A percentile compares a stretch with the other conserved stretches of the same genome.
Conservation (phyloP, 2,113 vertebrate genomes). For the Triplophysa rosa region DNA sequence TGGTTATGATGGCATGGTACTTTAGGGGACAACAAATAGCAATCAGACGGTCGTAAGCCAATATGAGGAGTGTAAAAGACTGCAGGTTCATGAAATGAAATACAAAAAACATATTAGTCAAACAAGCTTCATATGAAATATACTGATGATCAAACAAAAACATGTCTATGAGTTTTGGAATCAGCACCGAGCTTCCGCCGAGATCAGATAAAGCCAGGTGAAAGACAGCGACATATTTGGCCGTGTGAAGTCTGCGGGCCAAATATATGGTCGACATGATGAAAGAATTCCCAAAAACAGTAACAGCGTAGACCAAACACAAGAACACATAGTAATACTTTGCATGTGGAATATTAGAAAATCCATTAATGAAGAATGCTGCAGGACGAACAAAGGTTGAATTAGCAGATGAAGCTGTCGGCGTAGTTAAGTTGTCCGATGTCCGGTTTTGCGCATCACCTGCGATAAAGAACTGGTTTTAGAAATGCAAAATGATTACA, state of each 20-base stretch:
- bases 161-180: slow-evolving; percentile 69
- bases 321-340: slow-evolving; percentile 69
- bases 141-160: slow-evolving; percentile 64
- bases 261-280: slow-evolving; percentile 49
- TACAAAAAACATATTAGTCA: slow-evolving; percentile 69
- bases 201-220: slow-evolving; percentile 70
- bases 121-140: slow-evolving; percentile 64
- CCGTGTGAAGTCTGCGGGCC: slow-evolving; percentile 58
- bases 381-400: slow-evolving; percentile 62
- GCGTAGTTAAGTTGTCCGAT: slow-evolving; percentile 48
- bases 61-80: slow-evolving; percentile 67
- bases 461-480: neutral
- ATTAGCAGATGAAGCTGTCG: slow-evolving; percentile 56
- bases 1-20: slow-evolving; percentile 57
- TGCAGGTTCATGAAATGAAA: slow-evolving; percentile 65
- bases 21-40: slow-evolving; percentile 70
- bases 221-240: slow-evolving; percentile 73
- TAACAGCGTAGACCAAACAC: slow-evolving; percentile 61
- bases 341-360: slow-evolving; percentile 59
- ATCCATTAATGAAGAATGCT: slow-evolving; percentile 67
- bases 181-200: slow-evolving; percentile 63
- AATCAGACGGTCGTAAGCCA: slow-evolving; percentile 70
- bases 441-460: slow-evolving; percentile 11
- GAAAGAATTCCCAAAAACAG: slow-evolving; percentile 55
- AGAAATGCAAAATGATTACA: neutral